Conservation (phyloP, 2,113 vertebrate species). For the Thomomys bottae region DNA sequence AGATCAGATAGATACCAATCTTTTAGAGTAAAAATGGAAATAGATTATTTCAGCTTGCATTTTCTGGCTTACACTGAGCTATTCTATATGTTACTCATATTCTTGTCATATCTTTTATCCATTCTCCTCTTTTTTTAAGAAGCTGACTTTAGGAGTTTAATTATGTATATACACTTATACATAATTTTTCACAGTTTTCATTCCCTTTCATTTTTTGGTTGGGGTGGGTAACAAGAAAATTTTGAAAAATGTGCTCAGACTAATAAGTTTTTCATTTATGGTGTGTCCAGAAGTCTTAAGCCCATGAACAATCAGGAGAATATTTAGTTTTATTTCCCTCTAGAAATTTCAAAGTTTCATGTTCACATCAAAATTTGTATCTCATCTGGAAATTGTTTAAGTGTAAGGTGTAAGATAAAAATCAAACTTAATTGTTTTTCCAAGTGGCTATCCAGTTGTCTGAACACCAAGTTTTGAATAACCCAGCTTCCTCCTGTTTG, state of each 20-base stretch:
- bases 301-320: constrained; percentile 20
- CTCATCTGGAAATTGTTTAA: constrained; percentile 70
- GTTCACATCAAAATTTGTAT: constrained; percentile 45
- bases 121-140: background rate
- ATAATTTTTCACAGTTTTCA: background rate
- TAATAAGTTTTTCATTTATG: constrained; percentile 13
- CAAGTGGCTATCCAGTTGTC: constrained; percentile 48
- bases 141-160: background rate
- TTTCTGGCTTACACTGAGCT: background rate
- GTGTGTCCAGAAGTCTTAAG: background rate
- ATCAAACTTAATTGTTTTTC: constrained; percentile 61
- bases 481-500: background rate
- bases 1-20: background rate
- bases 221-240: background rate
- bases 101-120: background rate
- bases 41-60: background rate
- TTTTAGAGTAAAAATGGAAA: background rate
- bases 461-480: constrained; percentile 23
- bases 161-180: too few species aligned
- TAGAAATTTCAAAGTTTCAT: constrained; percentile 56
- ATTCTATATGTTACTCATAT: background rate
- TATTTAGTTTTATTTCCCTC: constrained; percentile 60
- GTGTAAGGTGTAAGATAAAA: constrained; percentile 69
- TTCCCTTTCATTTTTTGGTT: constrained; percentile 4
- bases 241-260: background rate